Evolutionary conservation across 2,888 invertebrate genomes (phyloP).

Genomic region (Pachydiplax longipennis): DNA sequence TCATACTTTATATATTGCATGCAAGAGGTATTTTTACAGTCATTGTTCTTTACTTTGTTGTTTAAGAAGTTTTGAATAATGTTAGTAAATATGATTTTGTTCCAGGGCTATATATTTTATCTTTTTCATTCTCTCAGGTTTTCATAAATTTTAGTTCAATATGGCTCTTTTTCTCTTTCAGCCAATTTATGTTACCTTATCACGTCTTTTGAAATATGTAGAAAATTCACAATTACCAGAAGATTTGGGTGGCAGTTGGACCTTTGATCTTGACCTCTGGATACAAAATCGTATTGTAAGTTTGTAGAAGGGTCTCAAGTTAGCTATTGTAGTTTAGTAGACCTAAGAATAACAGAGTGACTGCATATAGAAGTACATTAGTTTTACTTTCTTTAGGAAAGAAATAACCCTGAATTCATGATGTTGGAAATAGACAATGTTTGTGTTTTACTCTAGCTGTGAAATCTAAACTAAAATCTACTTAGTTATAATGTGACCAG

Average conservation of each 20-base stretch:
- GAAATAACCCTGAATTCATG: no score
- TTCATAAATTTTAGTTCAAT: constrained; percentile 21
- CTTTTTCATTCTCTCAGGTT: not conserved
- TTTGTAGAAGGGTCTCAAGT: constrained; percentile 44
- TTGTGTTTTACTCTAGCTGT: no score
- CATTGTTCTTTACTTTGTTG: no score
- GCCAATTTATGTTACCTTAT: constrained; percentile 74
- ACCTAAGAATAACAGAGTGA: not conserved
- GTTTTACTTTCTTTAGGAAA: no score
- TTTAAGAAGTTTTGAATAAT: not conserved
- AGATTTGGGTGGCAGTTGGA: constrained; percentile 75
- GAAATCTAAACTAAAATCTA: no score
- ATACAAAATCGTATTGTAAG: constrained; percentile 77
- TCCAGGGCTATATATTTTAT: not conserved
- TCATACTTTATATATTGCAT: no score
- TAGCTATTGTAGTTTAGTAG: constrained; percentile 29
- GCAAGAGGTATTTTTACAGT: no score
- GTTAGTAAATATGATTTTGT: not conserved
- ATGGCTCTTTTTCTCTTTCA: constrained; percentile 58
- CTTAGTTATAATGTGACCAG: no score
- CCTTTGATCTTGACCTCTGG: constrained; percentile 78
- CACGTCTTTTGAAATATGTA: constrained; percentile 73
- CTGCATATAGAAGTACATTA: no score
- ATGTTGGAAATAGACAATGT: no score
- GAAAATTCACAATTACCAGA: constrained; percentile 74